Evolutionary conservation across 1,140 invertebrate genomes (phyloP).

Genomic region (Cryptotermes secundus): DNA sequence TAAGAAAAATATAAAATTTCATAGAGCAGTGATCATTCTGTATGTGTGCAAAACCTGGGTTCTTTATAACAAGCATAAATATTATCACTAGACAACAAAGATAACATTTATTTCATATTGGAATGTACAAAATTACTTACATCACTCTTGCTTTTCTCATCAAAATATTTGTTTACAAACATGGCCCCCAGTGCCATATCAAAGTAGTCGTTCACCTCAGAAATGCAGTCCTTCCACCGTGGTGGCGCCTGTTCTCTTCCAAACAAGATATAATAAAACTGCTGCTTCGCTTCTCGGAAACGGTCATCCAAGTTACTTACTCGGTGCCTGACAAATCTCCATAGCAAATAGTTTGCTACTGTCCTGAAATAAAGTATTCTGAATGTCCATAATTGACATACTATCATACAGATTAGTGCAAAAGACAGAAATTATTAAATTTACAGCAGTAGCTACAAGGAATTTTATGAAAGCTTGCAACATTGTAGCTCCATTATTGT

Average conservation of each 20-base stretch:
- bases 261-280: constrained; percentile 69
- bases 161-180: constrained; percentile 85
- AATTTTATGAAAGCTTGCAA: no score
- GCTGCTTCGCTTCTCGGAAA: constrained; percentile 62
- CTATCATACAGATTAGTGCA: no score
- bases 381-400: not conserved
- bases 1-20: no score
- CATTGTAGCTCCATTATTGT: no score
- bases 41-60: no score
- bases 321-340: constrained; percentile 83
- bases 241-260: constrained; percentile 71
- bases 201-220: constrained; percentile 79
- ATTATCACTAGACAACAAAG: no score
- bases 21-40: no score
- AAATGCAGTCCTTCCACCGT: constrained; percentile 81
- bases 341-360: constrained; percentile 77
- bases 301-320: constrained; percentile 82
- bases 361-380: constrained; percentile 40
- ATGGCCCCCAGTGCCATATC: constrained; percentile 82
- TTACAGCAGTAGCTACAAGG: no score
- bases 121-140: constrained; percentile 49
- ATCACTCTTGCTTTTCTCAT: constrained; percentile 75
- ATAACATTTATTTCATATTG: no score
- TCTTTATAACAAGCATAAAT: no score
- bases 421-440: no score